Conservation (phyloP, 2,797 vertebrate species). For the Galago senegalensis region DNA sequence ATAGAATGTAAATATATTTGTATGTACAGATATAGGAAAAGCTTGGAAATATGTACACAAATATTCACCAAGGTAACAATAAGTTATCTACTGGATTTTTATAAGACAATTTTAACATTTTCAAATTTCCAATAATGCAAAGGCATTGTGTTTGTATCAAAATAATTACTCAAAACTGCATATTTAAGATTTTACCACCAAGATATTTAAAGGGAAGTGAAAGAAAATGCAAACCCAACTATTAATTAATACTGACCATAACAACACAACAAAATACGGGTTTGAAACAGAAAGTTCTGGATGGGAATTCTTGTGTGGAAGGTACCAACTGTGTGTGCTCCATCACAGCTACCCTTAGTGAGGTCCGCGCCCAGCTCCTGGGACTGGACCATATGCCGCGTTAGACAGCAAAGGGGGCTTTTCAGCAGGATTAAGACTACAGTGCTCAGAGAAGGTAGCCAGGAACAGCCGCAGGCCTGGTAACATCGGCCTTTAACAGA, state of each 20-base stretch:
- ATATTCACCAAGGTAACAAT: neutral
- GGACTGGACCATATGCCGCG: neutral
- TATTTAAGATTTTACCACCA: neutral
- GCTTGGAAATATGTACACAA: neutral
- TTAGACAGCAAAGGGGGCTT: neutral
- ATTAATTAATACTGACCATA: neutral
- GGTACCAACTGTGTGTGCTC: neutral
- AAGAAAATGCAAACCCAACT: neutral
- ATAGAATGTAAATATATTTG: neutral
- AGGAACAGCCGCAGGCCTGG: no score
- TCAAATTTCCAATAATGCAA: neutral
- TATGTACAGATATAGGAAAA: neutral
- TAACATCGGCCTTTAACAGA: neutral
- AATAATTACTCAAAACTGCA: neutral
- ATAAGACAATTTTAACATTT: neutral
- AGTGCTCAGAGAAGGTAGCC: neutral
- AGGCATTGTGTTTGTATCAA: neutral
- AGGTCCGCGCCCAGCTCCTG: accelerated
- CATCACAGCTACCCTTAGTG: no score
- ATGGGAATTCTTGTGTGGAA: neutral
- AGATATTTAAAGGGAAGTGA: neutral
- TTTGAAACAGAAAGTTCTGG: neutral
- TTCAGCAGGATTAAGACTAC: neutral
- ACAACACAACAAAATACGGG: neutral
- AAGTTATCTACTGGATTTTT: neutral